Percentiles rank a stretch among this genome's conserved stretches.
These are phyloP conservation scores for Pseudorasbora parva DNA, from an alignment of 2,113 vertebrate species.

Conservation along the genomic window DNA sequence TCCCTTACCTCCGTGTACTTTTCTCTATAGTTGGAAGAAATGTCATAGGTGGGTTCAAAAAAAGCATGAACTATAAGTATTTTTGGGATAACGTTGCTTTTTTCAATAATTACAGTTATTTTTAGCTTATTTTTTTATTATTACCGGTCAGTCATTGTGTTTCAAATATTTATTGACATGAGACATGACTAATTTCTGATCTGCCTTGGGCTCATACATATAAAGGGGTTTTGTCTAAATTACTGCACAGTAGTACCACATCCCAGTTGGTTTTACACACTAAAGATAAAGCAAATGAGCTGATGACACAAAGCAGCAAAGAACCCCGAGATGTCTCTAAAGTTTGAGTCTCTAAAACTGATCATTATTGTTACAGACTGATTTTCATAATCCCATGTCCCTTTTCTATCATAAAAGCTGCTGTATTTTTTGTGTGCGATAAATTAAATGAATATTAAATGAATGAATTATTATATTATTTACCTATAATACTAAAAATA, in stretches of 20 bases:
- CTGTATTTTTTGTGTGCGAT: not conserved
- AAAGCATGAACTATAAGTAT: not conserved
- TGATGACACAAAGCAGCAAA: slow-evolving; percentile 11
- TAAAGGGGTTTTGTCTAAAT: not conserved
- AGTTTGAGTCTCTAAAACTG: not conserved
- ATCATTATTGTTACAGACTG: not conserved
- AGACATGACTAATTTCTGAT: not conserved
- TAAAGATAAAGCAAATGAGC: slow-evolving; percentile 10
- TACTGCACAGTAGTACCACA: not conserved
- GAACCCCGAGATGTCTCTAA: not conserved
- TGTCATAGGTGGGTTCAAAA: not conserved
- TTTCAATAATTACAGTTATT: not conserved
- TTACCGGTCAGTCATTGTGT: not conserved
- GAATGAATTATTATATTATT: too few relatives aligned
- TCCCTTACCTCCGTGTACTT: not conserved
- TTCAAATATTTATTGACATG: not conserved
- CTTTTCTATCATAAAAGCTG: not conserved
- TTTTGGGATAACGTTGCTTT: not conserved
- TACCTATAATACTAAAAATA: not conserved
- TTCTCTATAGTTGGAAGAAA: not conserved
- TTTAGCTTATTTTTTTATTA: not conserved
- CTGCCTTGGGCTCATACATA: not conserved
- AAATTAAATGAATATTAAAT: not conserved
- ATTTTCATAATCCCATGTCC: not conserved
- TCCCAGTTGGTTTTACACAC: slow-evolving; percentile 7